Evolutionary conservation across 2,888 invertebrate genomes (phyloP).

Genomic region (Paralinhomoeus sp.): DNA sequence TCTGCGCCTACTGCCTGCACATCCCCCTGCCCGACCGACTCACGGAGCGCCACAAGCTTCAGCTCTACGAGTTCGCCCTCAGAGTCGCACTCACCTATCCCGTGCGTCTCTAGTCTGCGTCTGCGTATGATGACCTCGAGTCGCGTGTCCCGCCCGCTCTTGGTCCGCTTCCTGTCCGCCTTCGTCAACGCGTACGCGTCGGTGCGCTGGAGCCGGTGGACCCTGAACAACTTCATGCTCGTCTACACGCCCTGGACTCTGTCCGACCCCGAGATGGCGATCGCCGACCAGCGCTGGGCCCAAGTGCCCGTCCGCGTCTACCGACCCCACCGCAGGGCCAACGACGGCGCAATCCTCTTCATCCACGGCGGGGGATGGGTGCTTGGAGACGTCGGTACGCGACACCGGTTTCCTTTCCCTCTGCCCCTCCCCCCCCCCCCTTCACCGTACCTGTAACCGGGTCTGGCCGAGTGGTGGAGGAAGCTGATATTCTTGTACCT

Average conservation of each 20-base stretch:
- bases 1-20: constrained; percentile 7
- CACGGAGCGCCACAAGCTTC: constrained; percentile 10
- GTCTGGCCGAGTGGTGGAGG: too few species aligned
- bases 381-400: constrained; percentile 8
- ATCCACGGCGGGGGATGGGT: constrained; percentile 20
- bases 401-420: background rate
- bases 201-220: background rate
- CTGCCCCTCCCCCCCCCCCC: background rate
- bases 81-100: constrained; percentile 14
- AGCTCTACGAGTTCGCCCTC: constrained; percentile 12
- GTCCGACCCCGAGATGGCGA: background rate
- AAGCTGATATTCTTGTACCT: too few species aligned
- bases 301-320: constrained; percentile 10
- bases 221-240: background rate
- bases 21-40: constrained; percentile 12
- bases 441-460: too few species aligned
- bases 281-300: background rate
- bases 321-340: constrained; percentile 9
- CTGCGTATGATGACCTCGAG: background rate
- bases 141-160: background rate
- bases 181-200: background rate
- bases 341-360: constrained; percentile 15
- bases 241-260: background rate
- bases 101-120: constrained; percentile 6
- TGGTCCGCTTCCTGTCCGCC: background rate